A percentile compares a stretch with the other conserved stretches of the same genome.
These are phyloP conservation scores for Embidobia sp. DNA, from an alignment of 2,888 invertebrate species.

Conservation along the genomic window DNA sequence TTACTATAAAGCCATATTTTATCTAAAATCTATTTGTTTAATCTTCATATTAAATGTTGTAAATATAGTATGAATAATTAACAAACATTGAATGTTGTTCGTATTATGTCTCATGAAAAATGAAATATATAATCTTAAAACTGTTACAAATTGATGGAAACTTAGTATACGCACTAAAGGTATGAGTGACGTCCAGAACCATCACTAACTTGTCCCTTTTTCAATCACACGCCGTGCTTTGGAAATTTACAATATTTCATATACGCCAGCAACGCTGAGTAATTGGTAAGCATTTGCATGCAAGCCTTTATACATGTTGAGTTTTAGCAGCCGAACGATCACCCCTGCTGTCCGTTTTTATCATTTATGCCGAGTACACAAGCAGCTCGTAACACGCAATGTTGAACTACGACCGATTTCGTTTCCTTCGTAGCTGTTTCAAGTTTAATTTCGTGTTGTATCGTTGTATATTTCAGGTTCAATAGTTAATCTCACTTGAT, in stretches of 20 bases:
- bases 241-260: slow-evolving; percentile 74
- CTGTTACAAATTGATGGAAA: too few species aligned
- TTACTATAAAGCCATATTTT: too few species aligned
- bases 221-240: slow-evolving; percentile 47
- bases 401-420: slow-evolving; percentile 44
- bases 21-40: too few species aligned
- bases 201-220: too few species aligned
- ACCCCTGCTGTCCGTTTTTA: slow-evolving; percentile 74
- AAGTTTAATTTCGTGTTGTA: slow-evolving; percentile 68
- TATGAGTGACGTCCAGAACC: too few species aligned
- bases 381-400: slow-evolving; percentile 74
- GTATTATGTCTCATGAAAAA: too few species aligned
- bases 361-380: slow-evolving; percentile 74
- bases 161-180: too few species aligned
- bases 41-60: too few species aligned
- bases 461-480: slow-evolving; percentile 68
- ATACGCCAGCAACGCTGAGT: slow-evolving; percentile 66
- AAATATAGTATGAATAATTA: too few species aligned
- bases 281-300: slow-evolving; percentile 74
- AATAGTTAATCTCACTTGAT: slow-evolving; percentile 59
- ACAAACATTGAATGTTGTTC: too few species aligned
- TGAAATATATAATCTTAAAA: too few species aligned
- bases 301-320: slow-evolving; percentile 72
- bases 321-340: slow-evolving; percentile 73
- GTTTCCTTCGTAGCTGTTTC: slow-evolving; percentile 52